These are phyloP conservation scores for Apis dorsata DNA, from an alignment of 1,140 invertebrate genomes.

Conservation along the genomic window DNA sequence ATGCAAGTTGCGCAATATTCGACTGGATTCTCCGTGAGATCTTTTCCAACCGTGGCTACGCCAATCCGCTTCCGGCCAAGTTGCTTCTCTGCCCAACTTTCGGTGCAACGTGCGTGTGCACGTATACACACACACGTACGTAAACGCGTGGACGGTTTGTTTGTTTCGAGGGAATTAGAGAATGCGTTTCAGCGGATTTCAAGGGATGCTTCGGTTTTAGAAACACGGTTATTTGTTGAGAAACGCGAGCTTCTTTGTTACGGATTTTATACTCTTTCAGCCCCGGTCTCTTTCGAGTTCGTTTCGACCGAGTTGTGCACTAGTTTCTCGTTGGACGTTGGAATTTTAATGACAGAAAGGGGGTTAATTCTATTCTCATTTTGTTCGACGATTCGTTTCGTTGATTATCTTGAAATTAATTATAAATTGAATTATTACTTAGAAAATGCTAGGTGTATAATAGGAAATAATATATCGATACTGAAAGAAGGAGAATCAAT, in stretches of 20 bases:
- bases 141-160: neutral
- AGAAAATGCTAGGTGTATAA: too few species aligned
- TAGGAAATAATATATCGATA: too few species aligned
- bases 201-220: neutral
- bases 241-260: neutral
- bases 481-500: too few species aligned
- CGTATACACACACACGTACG: too few species aligned
- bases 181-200: neutral
- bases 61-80: neutral
- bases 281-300: neutral
- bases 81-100: neutral
- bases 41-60: neutral
- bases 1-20: neutral
- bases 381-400: neutral
- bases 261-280: neutral
- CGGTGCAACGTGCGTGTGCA: too few species aligned
- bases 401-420: neutral
- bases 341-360: neutral
- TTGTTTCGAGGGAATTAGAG: conserved; percentile 2
- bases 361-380: neutral
- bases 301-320: neutral
- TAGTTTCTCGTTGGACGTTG: neutral
- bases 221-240: neutral
- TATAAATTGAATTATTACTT: neutral
- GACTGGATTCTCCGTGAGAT: neutral